Percentiles rank a stretch among this genome's conserved stretches.
Conservation (phyloP, 2,113 vertebrate genomes). For the Mustelus asterias region DNA sequence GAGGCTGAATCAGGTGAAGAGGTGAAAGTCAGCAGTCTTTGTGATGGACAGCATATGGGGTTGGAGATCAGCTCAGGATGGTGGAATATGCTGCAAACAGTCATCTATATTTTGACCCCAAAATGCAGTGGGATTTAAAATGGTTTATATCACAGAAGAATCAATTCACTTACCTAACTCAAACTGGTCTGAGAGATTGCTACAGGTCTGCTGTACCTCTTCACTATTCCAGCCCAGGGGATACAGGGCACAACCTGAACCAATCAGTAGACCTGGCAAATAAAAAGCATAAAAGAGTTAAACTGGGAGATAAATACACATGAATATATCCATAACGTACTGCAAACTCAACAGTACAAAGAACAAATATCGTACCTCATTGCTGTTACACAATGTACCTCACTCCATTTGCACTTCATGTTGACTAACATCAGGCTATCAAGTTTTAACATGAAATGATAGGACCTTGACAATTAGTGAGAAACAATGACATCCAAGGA, state of each 20-base stretch:
- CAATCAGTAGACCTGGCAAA: conserved; percentile 77
- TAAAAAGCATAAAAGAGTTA: conserved; percentile 37
- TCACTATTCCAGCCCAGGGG: conserved; percentile 97
- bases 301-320: background rate
- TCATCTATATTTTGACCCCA: background rate
- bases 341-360: background rate
- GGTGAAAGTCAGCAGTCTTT: background rate
- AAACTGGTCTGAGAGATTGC: conserved; percentile 86
- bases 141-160: background rate
- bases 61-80: background rate
- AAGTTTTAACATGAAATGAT: background rate
- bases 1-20: background rate
- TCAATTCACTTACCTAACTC: conserved; percentile 73
- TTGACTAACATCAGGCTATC: background rate
- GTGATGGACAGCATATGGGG: background rate
- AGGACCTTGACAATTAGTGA: background rate
- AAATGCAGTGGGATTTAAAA: background rate
- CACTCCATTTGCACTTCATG: background rate
- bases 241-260: conserved; percentile 91
- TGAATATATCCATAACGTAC: background rate
- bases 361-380: background rate
- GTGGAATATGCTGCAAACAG: background rate
- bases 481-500: background rate
- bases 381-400: background rate
- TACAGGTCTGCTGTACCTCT: conserved; percentile 89